Conservation (phyloP, 2,113 vertebrate genomes). For the mouse (Mus musculus) region GRCm39 chr5:24106001-24106500, state of each 20-base stretch:
- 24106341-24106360: no score
- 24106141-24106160: no score
- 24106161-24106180: background rate
- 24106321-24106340: no score
- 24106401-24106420: background rate
- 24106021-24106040: no score
- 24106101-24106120: no score
- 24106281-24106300: background rate
- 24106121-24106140: no score
- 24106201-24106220: background rate
- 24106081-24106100: no score
- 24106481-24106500: background rate
- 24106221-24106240: background rate
- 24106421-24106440: background rate
- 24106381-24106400: background rate
- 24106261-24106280: no score
- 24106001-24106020: no score
- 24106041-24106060: no score
- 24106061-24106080: no score
- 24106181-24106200: background rate
- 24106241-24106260: background rate
- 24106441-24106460: background rate
- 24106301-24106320: background rate
- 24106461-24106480: no score
- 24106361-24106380: background rate